Conservation (phyloP, 2,888 invertebrate genomes). For the Tachina grossa region DNA sequence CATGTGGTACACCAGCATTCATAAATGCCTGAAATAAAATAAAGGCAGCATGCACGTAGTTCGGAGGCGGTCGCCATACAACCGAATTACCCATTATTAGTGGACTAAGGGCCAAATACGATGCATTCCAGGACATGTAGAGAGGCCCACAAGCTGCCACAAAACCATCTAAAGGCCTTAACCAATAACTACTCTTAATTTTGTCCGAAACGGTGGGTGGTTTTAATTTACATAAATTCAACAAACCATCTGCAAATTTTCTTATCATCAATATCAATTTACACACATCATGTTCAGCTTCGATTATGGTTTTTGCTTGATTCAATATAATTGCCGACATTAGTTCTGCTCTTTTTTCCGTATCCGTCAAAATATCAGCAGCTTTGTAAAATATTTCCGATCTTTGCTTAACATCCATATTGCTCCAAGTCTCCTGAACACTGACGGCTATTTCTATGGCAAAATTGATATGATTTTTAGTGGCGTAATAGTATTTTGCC, state of each 20-base stretch:
- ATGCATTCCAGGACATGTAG: conserved; percentile 98
- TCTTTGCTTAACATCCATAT: conserved; percentile 89
- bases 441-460: conserved; percentile 89
- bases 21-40: conserved; percentile 92
- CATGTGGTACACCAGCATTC: conserved; percentile 96
- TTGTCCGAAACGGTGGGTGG: conserved; percentile 89
- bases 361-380: conserved; percentile 89
- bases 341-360: conserved; percentile 92
- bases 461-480: conserved; percentile 89
- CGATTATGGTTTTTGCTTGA: conserved; percentile 94
- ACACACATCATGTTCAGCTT: conserved; percentile 97
- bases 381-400: conserved; percentile 91
- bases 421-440: conserved; percentile 93
- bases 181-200: conserved; percentile 90
- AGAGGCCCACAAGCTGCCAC: conserved; percentile 97
- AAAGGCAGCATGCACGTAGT: conserved; percentile 96
- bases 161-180: conserved; percentile 96
- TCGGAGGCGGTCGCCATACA: conserved; percentile 98
- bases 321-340: conserved; percentile 98
- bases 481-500: conserved; percentile 95
- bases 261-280: conserved; percentile 97
- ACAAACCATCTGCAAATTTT: conserved; percentile 86
- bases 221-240: conserved; percentile 52
- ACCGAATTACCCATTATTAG: conserved; percentile 95
- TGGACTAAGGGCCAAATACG: conserved; percentile 93